phyloP scores from a whole-genome alignment of 2,797 vertebrate species.

The Pterois miles region DNA sequence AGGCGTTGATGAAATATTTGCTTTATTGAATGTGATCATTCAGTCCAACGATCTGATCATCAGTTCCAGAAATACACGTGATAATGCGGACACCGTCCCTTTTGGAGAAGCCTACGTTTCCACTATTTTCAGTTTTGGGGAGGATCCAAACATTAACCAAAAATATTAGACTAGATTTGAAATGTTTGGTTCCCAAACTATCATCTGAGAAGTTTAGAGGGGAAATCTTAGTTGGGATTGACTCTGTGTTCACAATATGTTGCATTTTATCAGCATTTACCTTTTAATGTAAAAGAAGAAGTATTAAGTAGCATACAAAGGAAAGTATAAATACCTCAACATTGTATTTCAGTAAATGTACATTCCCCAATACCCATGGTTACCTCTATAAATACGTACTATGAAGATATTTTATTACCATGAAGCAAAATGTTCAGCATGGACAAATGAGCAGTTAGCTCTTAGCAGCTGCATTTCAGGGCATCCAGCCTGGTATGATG shows the following conservation, averaged over 20 bases:
- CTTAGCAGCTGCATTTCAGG: conserved; percentile 57
- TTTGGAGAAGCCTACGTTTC: no score
- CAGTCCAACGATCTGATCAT: no score
- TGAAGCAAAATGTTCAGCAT: neutral
- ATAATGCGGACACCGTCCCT: no score
- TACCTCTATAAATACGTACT: neutral
- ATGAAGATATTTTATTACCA: neutral
- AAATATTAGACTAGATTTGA: neutral
- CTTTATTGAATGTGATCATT: no score
- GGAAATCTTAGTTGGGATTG: neutral
- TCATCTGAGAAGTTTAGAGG: neutral
- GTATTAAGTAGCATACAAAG: neutral
- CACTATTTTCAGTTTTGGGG: no score
- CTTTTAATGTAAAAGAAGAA: neutral
- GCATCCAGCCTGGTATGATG: conserved; percentile 52
- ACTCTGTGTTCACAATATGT: neutral
- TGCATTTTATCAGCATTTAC: neutral
- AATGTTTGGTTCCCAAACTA: neutral
- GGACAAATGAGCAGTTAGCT: conserved; percentile 1
- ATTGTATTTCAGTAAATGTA: neutral
- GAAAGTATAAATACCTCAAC: neutral
- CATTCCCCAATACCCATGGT: neutral
- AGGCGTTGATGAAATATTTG: no score
- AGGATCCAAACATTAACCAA: no score
- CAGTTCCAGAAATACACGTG: no score